Evolutionary conservation across 2,888 invertebrate genomes (phyloP).

Genomic region (Hyposoter didymator): DNA sequence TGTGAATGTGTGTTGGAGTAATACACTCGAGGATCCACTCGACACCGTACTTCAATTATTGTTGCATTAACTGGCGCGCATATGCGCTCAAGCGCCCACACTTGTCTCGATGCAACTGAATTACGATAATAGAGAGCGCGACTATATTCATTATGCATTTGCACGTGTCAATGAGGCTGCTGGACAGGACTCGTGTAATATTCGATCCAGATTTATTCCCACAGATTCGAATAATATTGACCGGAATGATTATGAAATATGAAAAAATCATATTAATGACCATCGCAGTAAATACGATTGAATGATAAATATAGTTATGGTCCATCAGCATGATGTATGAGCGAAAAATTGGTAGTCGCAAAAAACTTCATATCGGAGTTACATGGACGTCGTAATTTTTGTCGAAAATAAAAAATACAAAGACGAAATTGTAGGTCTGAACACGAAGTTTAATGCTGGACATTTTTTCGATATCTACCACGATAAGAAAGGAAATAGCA

Average conservation of each 20-base stretch:
- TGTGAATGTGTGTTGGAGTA: neutral
- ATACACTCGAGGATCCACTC: constrained; percentile 46
- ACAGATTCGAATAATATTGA: neutral
- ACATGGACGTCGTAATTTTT: too few species aligned
- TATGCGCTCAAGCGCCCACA: constrained; percentile 33
- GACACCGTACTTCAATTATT: constrained; percentile 62
- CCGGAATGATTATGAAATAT: neutral
- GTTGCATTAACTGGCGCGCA: constrained; percentile 56
- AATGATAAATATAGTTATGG: too few species aligned
- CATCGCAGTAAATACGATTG: too few species aligned
- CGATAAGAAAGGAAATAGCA: too few species aligned
- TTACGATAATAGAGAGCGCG: constrained; percentile 58
- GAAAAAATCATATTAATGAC: neutral
- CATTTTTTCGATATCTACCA: too few species aligned
- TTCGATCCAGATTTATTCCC: constrained; percentile 10
- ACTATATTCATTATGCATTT: constrained; percentile 58
- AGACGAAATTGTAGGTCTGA: too few species aligned
- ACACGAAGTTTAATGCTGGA: too few species aligned
- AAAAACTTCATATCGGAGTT: too few species aligned
- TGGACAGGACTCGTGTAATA: constrained; percentile 15
- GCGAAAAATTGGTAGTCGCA: too few species aligned
- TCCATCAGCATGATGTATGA: too few species aligned
- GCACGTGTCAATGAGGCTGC: constrained; percentile 40
- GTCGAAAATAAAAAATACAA: too few species aligned
- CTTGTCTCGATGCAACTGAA: constrained; percentile 42